Evolutionary conservation across 92 coral and sea anemone species (phyloP), one percentile per base, ranked within the genome.

Genomic region (Palythoa grandis): DNA sequence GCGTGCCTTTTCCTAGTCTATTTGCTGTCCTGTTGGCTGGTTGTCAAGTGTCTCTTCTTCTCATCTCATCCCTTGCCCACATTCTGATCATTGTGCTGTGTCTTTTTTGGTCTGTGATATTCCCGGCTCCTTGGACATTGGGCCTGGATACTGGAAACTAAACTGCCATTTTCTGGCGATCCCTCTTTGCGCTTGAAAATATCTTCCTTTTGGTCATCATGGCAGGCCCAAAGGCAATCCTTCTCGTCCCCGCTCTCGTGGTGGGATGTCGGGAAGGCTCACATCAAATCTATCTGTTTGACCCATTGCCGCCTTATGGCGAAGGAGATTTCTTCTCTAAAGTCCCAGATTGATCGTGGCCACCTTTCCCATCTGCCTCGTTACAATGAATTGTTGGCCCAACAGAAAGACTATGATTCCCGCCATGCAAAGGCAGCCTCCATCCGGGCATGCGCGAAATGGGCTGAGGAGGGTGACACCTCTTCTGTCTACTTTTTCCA

Each of bases 131-230:
- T 14, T 37, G 24, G 76, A 71, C 2, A 37, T 71, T 2, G 52
- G 76, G 7, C 76, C 76, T 11, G 76, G 76, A 2, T 37, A 71
- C 13, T 71, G 76, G 76, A 71, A 71, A 37, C 76, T 71, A 9
- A 71, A 71, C 20, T 71, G 76, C 22, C 0, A 14, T 8, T 35
- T 2, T 37, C 52, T 71, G 0, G 35, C 1, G 76, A 71, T 24
- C 50, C 19, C 7, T 5, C 5, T 6, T 19, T 71, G 13, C 13
- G 1, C 1, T 1, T 1, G 1, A 29, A 69, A 69, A 20, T 69
- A 1, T 29, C 74, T 3, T 65, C 70, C 70, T 65, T 65, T 3
- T 65, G 70, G 70, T n/a, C n/a, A n/a, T n/a, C n/a, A n/a, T n/a
- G n/a, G n/a, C n/a, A n/a, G n/a, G n/a, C n/a, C n/a, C n/a, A n/a